phyloP scores from a whole-genome alignment of 2,888 invertebrate species.

The Trichacis sp. region DNA sequence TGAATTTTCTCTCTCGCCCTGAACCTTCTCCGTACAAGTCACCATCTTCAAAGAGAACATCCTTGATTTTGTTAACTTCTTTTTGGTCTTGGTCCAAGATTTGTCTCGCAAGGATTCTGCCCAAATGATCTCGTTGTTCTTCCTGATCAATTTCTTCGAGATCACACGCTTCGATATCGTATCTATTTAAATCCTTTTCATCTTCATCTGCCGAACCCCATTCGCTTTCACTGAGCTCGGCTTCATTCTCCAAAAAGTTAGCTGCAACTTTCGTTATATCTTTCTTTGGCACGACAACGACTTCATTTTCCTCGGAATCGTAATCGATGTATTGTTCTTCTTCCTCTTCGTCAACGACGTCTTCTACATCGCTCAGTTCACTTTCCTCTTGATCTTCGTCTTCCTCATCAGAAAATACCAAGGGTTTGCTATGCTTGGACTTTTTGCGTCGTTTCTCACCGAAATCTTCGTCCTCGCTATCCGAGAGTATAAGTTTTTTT shows the following conservation, averaged over 20 bases:
- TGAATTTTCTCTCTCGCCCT: conserved; percentile 83
- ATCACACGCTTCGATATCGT: conserved; percentile 89
- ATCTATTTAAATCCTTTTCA: conserved; percentile 81
- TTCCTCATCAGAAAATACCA: conserved; percentile 62
- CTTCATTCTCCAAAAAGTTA: conserved; percentile 90
- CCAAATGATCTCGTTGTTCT: conserved; percentile 82
- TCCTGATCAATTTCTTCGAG: conserved; percentile 85
- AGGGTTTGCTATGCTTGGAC: conserved; percentile 42
- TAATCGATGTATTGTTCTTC: conserved; percentile 74
- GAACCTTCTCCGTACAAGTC: conserved; percentile 83
- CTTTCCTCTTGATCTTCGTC: conserved; percentile 49
- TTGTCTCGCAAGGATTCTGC: conserved; percentile 87
- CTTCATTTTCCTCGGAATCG: conserved; percentile 88
- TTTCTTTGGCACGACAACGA: conserved; percentile 67
- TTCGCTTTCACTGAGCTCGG: conserved; percentile 91
- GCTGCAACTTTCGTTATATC: conserved; percentile 70
- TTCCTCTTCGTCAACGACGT: conserved; percentile 56
- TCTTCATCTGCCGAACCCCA: conserved; percentile 92
- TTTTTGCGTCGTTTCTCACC: conserved; percentile 18
- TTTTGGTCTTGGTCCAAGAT: conserved; percentile 89
- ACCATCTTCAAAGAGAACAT: conserved; percentile 89
- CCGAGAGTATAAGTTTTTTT: conserved; percentile 58
- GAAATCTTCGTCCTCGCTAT: conserved; percentile 61
- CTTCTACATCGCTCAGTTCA: conserved; percentile 60
- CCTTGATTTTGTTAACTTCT: conserved; percentile 86